These are phyloP conservation scores for Vicugna pacos DNA, from an alignment of 2,113 vertebrate genomes.

Conservation along the genomic window DNA sequence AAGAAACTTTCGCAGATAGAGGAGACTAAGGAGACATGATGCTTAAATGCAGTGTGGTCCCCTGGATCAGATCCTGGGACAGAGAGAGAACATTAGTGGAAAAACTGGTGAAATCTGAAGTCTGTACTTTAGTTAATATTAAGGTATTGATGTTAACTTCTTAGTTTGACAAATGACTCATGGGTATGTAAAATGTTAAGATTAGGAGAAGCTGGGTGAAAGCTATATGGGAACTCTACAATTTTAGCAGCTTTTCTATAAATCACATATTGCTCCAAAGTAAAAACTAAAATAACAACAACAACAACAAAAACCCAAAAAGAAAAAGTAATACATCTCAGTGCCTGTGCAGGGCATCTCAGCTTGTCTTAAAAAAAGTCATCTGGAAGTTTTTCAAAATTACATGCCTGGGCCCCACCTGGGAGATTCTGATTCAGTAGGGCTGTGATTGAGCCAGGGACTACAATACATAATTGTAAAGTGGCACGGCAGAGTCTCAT, in stretches of 20 bases:
- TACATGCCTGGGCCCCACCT: background rate
- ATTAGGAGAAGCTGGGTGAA: background rate
- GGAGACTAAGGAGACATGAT: background rate
- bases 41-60: background rate
- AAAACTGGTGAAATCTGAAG: background rate
- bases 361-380: background rate
- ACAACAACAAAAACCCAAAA: too few relatives aligned
- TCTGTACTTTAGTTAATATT: background rate
- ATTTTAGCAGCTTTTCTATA: slow-evolving; percentile 12
- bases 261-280: background rate
- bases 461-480: background rate
- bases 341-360: background rate
- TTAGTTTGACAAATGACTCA: background rate
- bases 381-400: slow-evolving; percentile 4
- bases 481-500: background rate
- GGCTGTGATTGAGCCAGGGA: background rate
- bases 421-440: background rate
- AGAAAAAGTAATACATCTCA: background rate
- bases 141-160: background rate
- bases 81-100: background rate
- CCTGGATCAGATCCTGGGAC: background rate
- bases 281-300: background rate
- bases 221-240: background rate
- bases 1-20: background rate
- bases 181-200: background rate